Percentiles rank a stretch among this genome's conserved stretches.
phyloP scores from a whole-genome alignment of 2,113 vertebrate genomes.

The Osmerus mordax region DNA sequence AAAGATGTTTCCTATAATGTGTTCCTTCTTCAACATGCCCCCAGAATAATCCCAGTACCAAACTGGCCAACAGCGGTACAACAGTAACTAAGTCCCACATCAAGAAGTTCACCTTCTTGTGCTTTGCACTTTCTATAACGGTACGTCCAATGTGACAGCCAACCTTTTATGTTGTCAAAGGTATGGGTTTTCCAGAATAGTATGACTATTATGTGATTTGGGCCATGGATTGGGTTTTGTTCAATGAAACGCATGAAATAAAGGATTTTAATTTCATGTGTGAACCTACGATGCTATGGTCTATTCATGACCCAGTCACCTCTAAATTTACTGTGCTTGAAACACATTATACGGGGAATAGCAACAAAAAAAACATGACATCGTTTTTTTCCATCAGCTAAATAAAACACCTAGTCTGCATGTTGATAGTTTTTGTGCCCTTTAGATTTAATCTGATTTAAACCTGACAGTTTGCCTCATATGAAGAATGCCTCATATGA shows the following conservation, averaged over 20 bases:
- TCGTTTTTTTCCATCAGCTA: constrained; percentile 2
- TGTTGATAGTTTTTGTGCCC: not conserved
- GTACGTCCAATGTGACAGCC: constrained; percentile 65
- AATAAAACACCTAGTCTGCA: constrained; percentile 4
- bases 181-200: not conserved
- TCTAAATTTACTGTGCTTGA: too few relatives aligned
- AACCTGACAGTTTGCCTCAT: not conserved
- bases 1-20: not conserved
- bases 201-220: too few relatives aligned
- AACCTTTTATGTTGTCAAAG: not conserved
- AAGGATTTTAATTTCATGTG: too few relatives aligned
- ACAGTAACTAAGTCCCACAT: constrained; percentile 80
- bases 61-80: constrained; percentile 65
- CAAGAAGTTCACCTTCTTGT: constrained; percentile 88
- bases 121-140: constrained; percentile 85
- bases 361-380: not conserved
- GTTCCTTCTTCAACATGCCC: constrained; percentile 33
- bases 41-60: constrained; percentile 88
- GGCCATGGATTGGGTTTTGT: too few relatives aligned
- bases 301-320: too few relatives aligned
- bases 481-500: too few relatives aligned
- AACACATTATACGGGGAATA: too few relatives aligned
- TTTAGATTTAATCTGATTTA: not conserved
- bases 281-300: too few relatives aligned
- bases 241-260: too few relatives aligned